phyloP scores from a whole-genome alignment of 1,140 invertebrate species.

The Drosophila busckii region DNA sequence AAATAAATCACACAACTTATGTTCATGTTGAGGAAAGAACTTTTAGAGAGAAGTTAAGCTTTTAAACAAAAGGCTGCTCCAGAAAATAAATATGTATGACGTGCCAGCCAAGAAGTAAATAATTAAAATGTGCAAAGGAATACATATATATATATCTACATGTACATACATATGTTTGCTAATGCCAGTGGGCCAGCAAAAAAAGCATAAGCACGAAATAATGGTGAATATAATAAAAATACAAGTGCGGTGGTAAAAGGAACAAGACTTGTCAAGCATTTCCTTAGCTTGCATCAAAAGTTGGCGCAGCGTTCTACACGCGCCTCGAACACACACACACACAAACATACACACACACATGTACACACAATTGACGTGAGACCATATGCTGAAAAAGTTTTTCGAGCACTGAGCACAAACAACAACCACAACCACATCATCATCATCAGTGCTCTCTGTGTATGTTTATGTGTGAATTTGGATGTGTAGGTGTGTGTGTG shows the following conservation, averaged over 20 bases:
- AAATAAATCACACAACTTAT: conserved; percentile 47
- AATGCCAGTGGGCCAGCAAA: conserved; percentile 32
- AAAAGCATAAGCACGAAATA: conserved; percentile 9
- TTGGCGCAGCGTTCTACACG: conserved; percentile 26
- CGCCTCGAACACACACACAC: conserved; percentile 1
- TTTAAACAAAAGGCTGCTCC: too few species aligned
- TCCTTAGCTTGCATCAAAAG: conserved; percentile 53
- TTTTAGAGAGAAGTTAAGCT: conserved; percentile 21
- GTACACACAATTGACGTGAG: conserved; percentile 33
- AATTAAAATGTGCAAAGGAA: conserved; percentile 36
- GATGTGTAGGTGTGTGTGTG: conserved; percentile 2
- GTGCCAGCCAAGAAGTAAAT: conserved; percentile 36
- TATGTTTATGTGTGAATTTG: conserved; percentile 9
- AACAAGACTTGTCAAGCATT: conserved; percentile 68
- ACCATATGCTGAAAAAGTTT: conserved; percentile 56
- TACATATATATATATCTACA: conserved; percentile 7
- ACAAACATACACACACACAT: conserved; percentile 7
- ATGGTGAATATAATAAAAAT: conserved; percentile 25
- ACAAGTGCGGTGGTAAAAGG: conserved; percentile 44
- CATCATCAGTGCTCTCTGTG: background rate
- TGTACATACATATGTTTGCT: conserved; percentile 22
- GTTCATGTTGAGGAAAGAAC: background rate
- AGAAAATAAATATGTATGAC: conserved; percentile 44
- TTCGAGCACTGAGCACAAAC: conserved; percentile 29
- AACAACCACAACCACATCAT: conserved; percentile 16